These are phyloP conservation scores for Pemphredon lugubris DNA, from an alignment of 2,888 invertebrate species.

Conservation along the genomic window DNA sequence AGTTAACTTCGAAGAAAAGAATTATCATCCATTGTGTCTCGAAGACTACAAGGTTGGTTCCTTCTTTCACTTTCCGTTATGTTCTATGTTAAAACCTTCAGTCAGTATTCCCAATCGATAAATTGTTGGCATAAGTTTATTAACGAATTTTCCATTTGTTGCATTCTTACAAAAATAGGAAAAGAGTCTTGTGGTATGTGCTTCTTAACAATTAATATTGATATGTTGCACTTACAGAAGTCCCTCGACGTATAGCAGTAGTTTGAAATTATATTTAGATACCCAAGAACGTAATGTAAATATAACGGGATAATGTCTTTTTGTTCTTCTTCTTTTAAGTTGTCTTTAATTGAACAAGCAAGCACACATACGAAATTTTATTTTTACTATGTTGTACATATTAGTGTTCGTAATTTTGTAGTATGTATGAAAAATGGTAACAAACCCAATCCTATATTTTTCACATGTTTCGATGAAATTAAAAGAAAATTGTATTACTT, in stretches of 20 bases:
- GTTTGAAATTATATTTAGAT: constrained; percentile 38
- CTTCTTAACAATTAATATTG: constrained; percentile 57
- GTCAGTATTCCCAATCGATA: constrained; percentile 12
- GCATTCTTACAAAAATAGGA: constrained; percentile 74
- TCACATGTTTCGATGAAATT: background rate
- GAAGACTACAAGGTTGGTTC: constrained; percentile 90
- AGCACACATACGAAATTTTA: constrained; percentile 5
- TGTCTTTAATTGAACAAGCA: background rate
- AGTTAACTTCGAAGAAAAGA: constrained; percentile 87
- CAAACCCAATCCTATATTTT: background rate
- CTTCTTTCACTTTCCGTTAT: background rate
- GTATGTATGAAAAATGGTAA: constrained; percentile 6
- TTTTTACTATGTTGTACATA: constrained; percentile 1
- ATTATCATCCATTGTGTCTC: constrained; percentile 95
- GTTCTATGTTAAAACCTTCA: constrained; percentile 28
- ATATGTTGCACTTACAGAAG: constrained; percentile 41
- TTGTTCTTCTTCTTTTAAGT: constrained; percentile 25
- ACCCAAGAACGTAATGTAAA: constrained; percentile 32
- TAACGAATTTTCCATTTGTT: constrained; percentile 64
- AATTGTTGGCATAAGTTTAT: constrained; percentile 43
- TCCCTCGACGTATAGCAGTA: constrained; percentile 39
- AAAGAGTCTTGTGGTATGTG: constrained; percentile 76
- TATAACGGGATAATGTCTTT: constrained; percentile 7
- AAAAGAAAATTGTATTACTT: background rate
- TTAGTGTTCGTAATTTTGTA: constrained; percentile 7